phyloP scores from a whole-genome alignment of 2,797 vertebrate genomes.

The Pseudochirops corinnae region DNA sequence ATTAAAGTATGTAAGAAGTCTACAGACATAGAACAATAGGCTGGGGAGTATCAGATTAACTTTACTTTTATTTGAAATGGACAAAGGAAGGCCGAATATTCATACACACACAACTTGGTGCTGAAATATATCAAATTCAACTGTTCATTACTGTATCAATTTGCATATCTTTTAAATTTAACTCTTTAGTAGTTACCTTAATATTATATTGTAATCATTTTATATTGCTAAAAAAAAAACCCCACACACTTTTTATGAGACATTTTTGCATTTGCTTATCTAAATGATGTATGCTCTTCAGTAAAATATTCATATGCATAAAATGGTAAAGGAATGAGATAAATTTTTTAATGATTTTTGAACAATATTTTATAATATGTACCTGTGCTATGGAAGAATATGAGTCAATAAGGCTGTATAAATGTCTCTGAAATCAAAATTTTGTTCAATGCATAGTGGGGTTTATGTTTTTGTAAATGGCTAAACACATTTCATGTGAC shows the following conservation, averaged over 20 bases:
- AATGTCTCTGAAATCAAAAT: constrained; percentile 71
- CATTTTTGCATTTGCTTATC: constrained; percentile 86
- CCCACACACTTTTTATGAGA: constrained; percentile 84
- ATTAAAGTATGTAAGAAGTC: no score
- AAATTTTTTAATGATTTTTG: constrained; percentile 91
- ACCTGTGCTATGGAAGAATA: constrained; percentile 79
- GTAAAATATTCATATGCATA: constrained; percentile 98
- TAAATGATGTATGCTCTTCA: constrained; percentile 93
- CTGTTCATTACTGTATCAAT: constrained; percentile 84
- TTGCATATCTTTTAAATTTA: constrained; percentile 82
- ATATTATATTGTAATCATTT: constrained; percentile 84
- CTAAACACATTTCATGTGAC: constrained; percentile 82
- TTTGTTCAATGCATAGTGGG: constrained; percentile 79
- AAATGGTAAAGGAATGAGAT: constrained; percentile 92
- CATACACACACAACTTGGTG: no score
- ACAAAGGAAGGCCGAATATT: no score
- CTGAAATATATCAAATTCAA: background rate
- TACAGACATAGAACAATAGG: no score
- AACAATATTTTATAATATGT: constrained; percentile 84
- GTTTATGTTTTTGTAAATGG: constrained; percentile 82
- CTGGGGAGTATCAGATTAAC: no score
- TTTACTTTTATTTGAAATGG: no score
- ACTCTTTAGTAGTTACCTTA: constrained; percentile 80
- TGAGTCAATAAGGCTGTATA: constrained; percentile 79
- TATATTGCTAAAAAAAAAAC: constrained; percentile 83